Base-by-base conservation (phyloP, 2,888 invertebrate genomes). In the Zygogramma bicolorata region DNA sequence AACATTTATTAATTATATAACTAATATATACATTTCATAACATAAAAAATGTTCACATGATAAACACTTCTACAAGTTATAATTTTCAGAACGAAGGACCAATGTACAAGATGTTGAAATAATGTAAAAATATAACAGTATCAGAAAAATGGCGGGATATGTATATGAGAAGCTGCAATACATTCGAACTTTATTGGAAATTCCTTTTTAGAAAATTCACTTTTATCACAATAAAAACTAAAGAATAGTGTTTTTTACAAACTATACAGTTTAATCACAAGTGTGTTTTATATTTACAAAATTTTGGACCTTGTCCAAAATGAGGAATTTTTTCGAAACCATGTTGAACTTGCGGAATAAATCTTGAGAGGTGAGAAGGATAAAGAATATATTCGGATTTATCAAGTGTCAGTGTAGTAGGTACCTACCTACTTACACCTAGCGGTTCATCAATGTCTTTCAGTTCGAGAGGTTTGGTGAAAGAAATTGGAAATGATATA, bases 1-100 rank as follows among this genome's bases (percentile, higher is more conserved):
- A 74, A 74, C 74, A 74, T 74, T 74, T 74, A 74, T 74, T 74
- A 42, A 70, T 66, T 65, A 67, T 66, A 70, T 68, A 73, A 70
- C 73, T 74, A 73, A 60, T 74, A 74, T 74, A 68, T 74, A 73
- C 70, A 70, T 25, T 57, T 67, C 62, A 49, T 61, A 67, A 68
- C 65, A 73, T 63, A 61, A 58, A 66, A 68, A 61, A 68, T 59
- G 60, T 66, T 65, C 62, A 73, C 65, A 68, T 66, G 25, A 20
- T 60, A 40, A 66, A 18, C 25, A 67, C 20, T 67, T 60, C 46
- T 31, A 46, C 10, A 53, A n/a, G 53, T 53, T 53, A 27, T 27
- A 53, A n/a, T 53, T 67, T 38, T 46, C 31, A 40, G 46, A 67
- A 27, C 25, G 46, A 31, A 73, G 40, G 49, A 22, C 2, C 53